These are phyloP conservation scores for Dinothrombium tinctorium DNA, from an alignment of 1,140 invertebrate genomes.

Conservation along the genomic window DNA sequence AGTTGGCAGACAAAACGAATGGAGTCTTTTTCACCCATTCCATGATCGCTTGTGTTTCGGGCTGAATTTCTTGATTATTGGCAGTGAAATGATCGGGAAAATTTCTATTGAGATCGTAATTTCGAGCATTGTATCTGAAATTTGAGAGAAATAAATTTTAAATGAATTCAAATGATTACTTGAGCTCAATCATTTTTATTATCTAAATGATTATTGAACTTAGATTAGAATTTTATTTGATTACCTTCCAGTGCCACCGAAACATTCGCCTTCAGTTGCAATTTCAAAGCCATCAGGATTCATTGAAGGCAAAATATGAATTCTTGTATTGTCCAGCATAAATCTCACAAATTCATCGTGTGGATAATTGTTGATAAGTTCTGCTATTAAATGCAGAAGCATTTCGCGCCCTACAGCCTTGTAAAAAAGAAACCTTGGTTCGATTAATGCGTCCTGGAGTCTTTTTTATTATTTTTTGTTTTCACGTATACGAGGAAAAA, in stretches of 20 bases:
- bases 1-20: constrained; percentile 28
- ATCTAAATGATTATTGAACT: background rate
- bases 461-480: too few relatives aligned
- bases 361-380: constrained; percentile 14
- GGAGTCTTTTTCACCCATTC: constrained; percentile 22
- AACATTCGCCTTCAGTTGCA: constrained; percentile 23
- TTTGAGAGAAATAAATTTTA: background rate
- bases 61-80: constrained; percentile 16
- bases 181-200: background rate
- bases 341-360: constrained; percentile 16
- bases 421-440: too few relatives aligned
- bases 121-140: constrained; percentile 17
- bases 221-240: constrained; percentile 7
- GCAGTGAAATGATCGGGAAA: constrained; percentile 24
- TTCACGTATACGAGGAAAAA: too few relatives aligned
- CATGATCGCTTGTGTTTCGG: constrained; percentile 23
- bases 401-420: constrained; percentile 62
- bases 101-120: constrained; percentile 24
- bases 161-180: too few relatives aligned
- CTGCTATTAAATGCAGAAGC: constrained; percentile 53
- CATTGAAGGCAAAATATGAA: constrained; percentile 30
- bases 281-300: constrained; percentile 28
- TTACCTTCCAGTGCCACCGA: constrained; percentile 21
- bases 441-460: too few relatives aligned
- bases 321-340: constrained; percentile 25